These are phyloP conservation scores for Hybognathus amarus DNA, from an alignment of 2,797 vertebrate genomes.

Conservation along the genomic window DNA sequence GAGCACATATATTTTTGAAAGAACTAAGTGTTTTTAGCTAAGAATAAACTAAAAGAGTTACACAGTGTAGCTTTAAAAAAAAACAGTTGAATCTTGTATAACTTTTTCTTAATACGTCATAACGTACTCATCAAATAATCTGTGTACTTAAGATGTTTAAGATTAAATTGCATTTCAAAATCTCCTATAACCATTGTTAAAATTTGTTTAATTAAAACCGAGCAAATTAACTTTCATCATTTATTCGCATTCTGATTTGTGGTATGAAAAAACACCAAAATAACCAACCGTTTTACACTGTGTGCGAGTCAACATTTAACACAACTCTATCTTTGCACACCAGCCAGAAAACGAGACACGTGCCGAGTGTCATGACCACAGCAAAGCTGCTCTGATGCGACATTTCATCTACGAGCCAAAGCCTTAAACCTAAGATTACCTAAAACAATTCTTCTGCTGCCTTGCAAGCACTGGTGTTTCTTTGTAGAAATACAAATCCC, in stretches of 20 bases:
- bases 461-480: background rate
- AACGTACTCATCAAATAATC: too few species aligned
- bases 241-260: background rate
- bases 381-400: slow-evolving; percentile 20
- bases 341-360: slow-evolving; percentile 19
- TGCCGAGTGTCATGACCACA: slow-evolving; percentile 11
- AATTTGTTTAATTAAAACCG: background rate
- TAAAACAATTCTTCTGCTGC: slow-evolving; percentile 31
- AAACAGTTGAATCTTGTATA: too few species aligned
- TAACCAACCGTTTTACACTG: background rate
- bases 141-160: background rate
- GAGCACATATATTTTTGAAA: too few species aligned
- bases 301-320: background rate
- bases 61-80: too few species aligned
- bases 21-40: too few species aligned
- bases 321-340: background rate
- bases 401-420: slow-evolving; percentile 33
- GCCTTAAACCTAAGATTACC: slow-evolving; percentile 25
- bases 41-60: too few species aligned
- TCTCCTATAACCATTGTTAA: too few species aligned
- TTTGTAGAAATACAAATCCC: slow-evolving; percentile 10
- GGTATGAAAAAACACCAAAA: background rate
- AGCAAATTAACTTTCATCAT: background rate
- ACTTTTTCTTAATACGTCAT: too few species aligned
- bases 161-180: background rate